A percentile compares a stretch with the other conserved stretches of the same genome.
Evolutionary conservation across 1,140 invertebrate species (phyloP).

Genomic region (Drosophila novamexicana): DNA sequence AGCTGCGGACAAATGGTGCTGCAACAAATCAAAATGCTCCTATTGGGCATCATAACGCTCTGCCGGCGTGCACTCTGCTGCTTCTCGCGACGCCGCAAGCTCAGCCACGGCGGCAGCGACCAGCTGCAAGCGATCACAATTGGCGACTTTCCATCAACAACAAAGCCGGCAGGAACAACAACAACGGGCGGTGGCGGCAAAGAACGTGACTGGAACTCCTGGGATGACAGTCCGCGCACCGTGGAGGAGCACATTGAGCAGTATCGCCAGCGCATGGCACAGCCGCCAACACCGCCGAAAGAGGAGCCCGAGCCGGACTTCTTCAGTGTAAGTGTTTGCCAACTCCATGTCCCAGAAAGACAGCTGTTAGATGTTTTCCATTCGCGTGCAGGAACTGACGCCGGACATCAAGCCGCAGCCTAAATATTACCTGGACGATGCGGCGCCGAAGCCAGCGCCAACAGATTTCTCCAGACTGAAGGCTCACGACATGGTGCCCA

Average conservation of each 20-base stretch:
- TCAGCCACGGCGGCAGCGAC: slow-evolving; percentile 54
- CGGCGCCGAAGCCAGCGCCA: slow-evolving; percentile 17
- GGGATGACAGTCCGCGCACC: slow-evolving; percentile 82
- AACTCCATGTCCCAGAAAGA: background rate
- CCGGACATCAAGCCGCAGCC: slow-evolving; percentile 81
- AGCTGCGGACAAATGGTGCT: slow-evolving; percentile 51
- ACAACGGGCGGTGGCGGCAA: background rate
- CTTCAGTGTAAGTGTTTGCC: slow-evolving; percentile 70
- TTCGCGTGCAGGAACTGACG: slow-evolving; percentile 64
- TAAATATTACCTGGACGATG: slow-evolving; percentile 70
- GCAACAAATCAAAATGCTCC: slow-evolving; percentile 78
- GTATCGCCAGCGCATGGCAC: slow-evolving; percentile 77
- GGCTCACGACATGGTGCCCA: slow-evolving; percentile 74
- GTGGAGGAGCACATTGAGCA: slow-evolving; percentile 84
- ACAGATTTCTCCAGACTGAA: slow-evolving; percentile 79
- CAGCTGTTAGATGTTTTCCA: background rate
- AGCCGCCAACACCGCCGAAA: slow-evolving; percentile 74
- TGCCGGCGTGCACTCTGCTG: slow-evolving; percentile 80
- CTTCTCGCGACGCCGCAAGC: slow-evolving; percentile 75
- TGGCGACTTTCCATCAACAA: slow-evolving; percentile 44
- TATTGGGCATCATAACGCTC: slow-evolving; percentile 72
- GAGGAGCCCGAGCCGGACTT: slow-evolving; percentile 79
- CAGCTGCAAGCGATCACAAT: slow-evolving; percentile 70
- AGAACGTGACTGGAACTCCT: slow-evolving; percentile 83
- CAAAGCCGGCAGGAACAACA: background rate